Evolutionary conservation across 2,888 invertebrate species (phyloP), one percentile per base, ranked within the genome.

Genomic region (Epirrhoe alternata): DNA sequence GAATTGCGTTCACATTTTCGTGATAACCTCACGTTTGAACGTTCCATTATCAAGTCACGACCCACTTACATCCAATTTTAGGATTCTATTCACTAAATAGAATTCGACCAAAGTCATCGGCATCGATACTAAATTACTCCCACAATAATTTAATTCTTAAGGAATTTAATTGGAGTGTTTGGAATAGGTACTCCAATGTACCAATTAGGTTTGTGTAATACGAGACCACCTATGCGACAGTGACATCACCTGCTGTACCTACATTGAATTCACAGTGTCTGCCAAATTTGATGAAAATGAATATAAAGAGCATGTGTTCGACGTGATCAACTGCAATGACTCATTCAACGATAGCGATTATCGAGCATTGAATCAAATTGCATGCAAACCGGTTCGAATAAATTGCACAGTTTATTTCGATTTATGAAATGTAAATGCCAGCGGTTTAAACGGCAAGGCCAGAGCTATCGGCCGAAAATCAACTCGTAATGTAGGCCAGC

Each of bases 401-500:
- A 88, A 87, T 87, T 86, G 85, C 80, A 77, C 80, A 79, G 81
- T 82, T 84, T 81, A 82, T 86, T 86, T 83, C 83, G 80, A 85
- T 81, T 85, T 84, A 82, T 86, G 85, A 87, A 89, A 87, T 88
- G 87, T 87, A 89, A 90, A 88, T 88, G 88, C 81, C 86, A 86
- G 80, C 79, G 73, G 83, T 86, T 86, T 79, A 86, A 86, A 83
- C 84, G 77, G 82, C 89, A 90, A 92, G 90, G 92, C 87, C 88
- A 87, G 75, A 85, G 78, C 81, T 91, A 91, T 91, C 91, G 79
- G 83, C 81, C 75, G 84, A 87, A 89, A 89, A 92, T 92, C 88
- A 82, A 87, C 86, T 86, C 85, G 87, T 87, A 85, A 89, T 87
- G 85, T 90, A 87, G 88, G 90, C 85, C 89, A 89, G 81, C 82